Conservation (phyloP, 2,888 invertebrate species). For the Noctua janthina region DNA sequence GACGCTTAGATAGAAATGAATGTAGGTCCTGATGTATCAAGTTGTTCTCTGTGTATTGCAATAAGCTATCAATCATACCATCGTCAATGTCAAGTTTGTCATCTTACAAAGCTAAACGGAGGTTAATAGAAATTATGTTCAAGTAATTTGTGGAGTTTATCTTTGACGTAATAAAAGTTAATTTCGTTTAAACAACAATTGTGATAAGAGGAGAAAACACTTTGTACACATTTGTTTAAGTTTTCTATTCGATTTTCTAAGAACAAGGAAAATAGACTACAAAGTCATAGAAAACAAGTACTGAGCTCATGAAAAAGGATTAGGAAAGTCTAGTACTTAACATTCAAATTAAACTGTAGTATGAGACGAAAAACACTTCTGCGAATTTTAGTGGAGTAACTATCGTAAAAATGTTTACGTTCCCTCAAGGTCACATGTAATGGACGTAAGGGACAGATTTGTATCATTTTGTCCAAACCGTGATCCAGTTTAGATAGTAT, state of each 20-base stretch:
- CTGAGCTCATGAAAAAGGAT: not conserved
- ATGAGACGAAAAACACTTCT: not conserved
- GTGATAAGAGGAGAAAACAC: slow-evolving; percentile 20
- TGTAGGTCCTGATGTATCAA: not conserved
- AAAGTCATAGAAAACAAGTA: not conserved
- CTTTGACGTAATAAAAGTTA: slow-evolving; percentile 22
- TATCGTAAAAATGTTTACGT: not conserved
- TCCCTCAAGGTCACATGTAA: slow-evolving; percentile 26
- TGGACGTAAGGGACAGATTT: slow-evolving; percentile 66
- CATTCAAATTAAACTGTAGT: no score
- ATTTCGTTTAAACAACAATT: not conserved
- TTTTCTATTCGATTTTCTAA: slow-evolving; percentile 3
- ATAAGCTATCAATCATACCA: not conserved
- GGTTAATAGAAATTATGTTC: not conserved
- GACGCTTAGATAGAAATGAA: not conserved
- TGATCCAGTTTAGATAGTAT: slow-evolving; percentile 73
- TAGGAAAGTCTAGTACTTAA: not conserved
- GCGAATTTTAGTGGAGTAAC: not conserved
- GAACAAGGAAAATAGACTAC: not conserved
- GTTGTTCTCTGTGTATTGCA: not conserved
- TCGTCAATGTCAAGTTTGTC: slow-evolving; percentile 4
- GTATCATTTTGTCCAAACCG: slow-evolving; percentile 75
- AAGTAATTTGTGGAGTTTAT: slow-evolving; percentile 31
- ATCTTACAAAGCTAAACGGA: not conserved
- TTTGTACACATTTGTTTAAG: not conserved